Evolutionary conservation across 2,888 invertebrate genomes (phyloP).

Genomic region (Drosophila subquinaria): DNA sequence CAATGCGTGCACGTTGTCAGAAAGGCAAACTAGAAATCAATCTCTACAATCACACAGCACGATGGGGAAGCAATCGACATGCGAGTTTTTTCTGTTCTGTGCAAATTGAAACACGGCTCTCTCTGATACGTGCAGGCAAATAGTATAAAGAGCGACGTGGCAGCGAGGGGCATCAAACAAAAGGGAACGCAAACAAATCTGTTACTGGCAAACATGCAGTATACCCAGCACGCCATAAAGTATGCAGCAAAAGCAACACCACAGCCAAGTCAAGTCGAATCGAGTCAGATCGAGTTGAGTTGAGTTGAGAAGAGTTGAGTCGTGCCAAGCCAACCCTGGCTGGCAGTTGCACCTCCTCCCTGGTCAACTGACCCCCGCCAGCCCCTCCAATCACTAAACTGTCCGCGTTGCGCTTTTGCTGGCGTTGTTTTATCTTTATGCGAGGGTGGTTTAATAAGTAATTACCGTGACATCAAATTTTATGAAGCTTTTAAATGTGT

Average conservation of each 20-base stretch:
- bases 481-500: no score
- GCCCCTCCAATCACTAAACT: slow-evolving; percentile 18
- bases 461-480: not conserved
- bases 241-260: slow-evolving; percentile 63
- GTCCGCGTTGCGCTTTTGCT: slow-evolving; percentile 50
- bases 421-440: slow-evolving; percentile 6
- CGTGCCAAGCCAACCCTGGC: slow-evolving; percentile 1
- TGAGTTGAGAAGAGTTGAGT: not conserved
- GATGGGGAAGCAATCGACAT: slow-evolving; percentile 70
- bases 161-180: slow-evolving; percentile 58
- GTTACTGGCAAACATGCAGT: slow-evolving; percentile 69
- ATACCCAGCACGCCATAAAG: slow-evolving; percentile 67
- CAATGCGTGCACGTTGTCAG: slow-evolving; percentile 16
- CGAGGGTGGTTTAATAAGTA: not conserved
- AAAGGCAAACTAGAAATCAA: slow-evolving; percentile 51
- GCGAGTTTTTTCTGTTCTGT: slow-evolving; percentile 58
- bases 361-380: slow-evolving; percentile 44
- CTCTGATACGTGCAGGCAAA: slow-evolving; percentile 69
- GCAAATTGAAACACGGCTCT: slow-evolving; percentile 78
- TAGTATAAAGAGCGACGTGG: slow-evolving; percentile 39
- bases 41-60: slow-evolving; percentile 52
- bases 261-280: slow-evolving; percentile 7
- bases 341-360: slow-evolving; percentile 13
- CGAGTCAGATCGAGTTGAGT: slow-evolving; percentile 13
- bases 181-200: slow-evolving; percentile 70